Evolutionary conservation across 2,888 invertebrate genomes (phyloP), one percentile per base, ranked within the genome.

Genomic region (Sialis fuliginosa): DNA sequence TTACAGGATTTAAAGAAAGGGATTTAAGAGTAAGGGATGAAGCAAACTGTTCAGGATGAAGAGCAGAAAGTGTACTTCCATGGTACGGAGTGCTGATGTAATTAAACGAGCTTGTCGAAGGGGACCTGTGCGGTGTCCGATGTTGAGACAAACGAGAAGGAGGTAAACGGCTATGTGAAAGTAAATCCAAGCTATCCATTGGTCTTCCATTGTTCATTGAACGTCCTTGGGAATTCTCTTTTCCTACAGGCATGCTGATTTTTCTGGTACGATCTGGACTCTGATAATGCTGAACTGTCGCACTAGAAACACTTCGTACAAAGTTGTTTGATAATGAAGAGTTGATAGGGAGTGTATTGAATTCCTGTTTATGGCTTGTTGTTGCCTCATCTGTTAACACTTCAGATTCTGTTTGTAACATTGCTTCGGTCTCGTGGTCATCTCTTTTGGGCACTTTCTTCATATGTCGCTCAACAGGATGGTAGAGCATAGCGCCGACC

Each of bases 41-140:
- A 0, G 85, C 80, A 58, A 84, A 81, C 53, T 81, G 81, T 58
- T 79, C 77, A 0, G 81, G 81, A 51, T 84, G 81, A 51, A 87
- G 74, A 0, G 75, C 76, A 0, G 85, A 84, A 0, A 88, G 56
- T 0, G 87, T 86, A 39, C 87, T 86, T 0, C 88, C 88, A 55
- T 88, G 88, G 58, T 85, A 88, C 1, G 87, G 84, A 0, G 88
- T 88, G 42, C 83, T 83, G 60, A 88, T 76, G 57, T 88, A 89
- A 51, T 86, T 81, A 54, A 89, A 86, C 43, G 86, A 86, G 35
- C 86, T 85, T 0, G 80, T 79, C 0, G 85, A 86, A 0, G 85
- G 81, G 32, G 80, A 84, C 1, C 77, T 72, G 57, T 72, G 75
- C 1, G 79, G 79, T 2, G 73, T 66, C 43, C 72, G 70, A 0